These are phyloP conservation scores for Platorchestia sp. DNA, from an alignment of 1,140 invertebrate genomes.

Conservation along the genomic window DNA sequence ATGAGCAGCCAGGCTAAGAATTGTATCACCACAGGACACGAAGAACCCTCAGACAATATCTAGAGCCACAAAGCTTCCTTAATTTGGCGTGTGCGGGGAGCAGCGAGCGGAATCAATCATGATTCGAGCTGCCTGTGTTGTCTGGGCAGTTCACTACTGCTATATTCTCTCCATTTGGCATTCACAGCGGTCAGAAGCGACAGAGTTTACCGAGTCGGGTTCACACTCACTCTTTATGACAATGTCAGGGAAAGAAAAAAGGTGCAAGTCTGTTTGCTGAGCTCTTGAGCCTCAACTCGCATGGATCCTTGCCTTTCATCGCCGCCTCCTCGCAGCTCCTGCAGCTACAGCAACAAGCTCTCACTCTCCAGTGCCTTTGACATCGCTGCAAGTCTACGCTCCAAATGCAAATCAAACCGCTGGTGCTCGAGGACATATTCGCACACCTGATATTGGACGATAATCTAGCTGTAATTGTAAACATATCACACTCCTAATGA, in stretches of 20 bases:
- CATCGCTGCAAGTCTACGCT: background rate
- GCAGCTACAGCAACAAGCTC: background rate
- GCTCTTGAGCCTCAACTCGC: background rate
- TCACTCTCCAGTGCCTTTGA: background rate
- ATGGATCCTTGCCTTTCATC: background rate
- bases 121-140: background rate
- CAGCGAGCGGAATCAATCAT: background rate
- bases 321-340: background rate
- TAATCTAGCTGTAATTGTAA: background rate
- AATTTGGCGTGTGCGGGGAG: background rate
- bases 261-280: slow-evolving; percentile 17
- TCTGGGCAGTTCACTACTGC: background rate
- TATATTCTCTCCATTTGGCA: background rate
- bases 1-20: no score
- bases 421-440: background rate
- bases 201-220: background rate
- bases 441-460: background rate
- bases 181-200: background rate
- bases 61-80: background rate
- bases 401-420: background rate
- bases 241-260: background rate
- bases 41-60: background rate
- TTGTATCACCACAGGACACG: background rate
- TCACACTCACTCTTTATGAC: slow-evolving; percentile 41
- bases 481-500: background rate